Evolutionary conservation across 1,140 invertebrate genomes (phyloP), one percentile per base, ranked within the genome.

Genomic region (Trichomalopsis sarcophagae): DNA sequence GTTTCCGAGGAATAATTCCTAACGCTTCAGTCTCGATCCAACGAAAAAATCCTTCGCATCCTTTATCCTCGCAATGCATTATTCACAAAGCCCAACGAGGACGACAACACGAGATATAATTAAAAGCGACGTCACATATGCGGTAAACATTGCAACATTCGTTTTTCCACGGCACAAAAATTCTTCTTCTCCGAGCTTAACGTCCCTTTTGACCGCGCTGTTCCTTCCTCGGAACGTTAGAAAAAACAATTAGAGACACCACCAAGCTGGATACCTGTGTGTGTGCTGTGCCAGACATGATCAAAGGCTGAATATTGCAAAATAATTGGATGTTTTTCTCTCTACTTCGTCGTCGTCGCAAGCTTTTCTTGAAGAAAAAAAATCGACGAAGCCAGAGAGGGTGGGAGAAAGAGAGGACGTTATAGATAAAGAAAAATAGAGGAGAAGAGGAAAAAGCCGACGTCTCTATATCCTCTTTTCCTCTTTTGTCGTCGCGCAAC

Each of bases 241-340:
- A 62, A 62, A 21, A n/a, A 62, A 21, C n/a, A n/a, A 21, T 21
- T 21, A 21, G 21, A 62, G 55, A 62, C 21, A 62, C 55, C 55
- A 14, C 14, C 21, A n/a, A 17, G 33, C 33, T 36, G 33, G 21
- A 21, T 27, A 2, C 27, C 27, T 27, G 27, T 27, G 27, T 27
- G 27, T 27, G 27, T 27, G 27, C 27, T 27, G 27, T 27, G 27
- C 27, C 17, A 62, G 33, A 78, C 50, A 50, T 44, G 81, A 82
- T 82, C 73, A 82, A 82, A 84, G 82, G 11, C 40, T 50, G 74
- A 84, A 84, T 84, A 84, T 78, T 78, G 74, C 14, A 78, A 44
- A 77, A 78, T 84, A 84, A 84, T 84, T 84, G 82, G 82, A 82
- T 76, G 81, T 82, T 74, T 74, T 62, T 74, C 11, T 40, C 55